These are phyloP conservation scores for Hydropsyche betteni DNA, from an alignment of 2,888 invertebrate species.

Conservation along the genomic window DNA sequence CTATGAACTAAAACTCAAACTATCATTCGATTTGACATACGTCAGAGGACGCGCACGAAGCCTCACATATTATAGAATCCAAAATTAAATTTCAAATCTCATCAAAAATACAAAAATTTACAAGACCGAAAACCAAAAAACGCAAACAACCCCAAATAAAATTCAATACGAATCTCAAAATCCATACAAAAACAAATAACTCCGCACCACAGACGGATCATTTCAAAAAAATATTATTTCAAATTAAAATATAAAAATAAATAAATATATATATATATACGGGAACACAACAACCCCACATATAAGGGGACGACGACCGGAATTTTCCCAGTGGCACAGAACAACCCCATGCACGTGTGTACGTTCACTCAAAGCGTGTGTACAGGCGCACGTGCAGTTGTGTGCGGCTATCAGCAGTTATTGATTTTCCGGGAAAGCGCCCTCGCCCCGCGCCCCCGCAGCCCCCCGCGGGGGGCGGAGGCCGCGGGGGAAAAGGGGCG, in stretches of 20 bases:
- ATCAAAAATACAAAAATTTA: no score
- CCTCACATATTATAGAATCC: no score
- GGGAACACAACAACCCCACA: background rate
- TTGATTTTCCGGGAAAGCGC: conserved; percentile 47
- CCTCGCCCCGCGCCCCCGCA: conserved; percentile 16
- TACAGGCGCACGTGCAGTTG: conserved; percentile 27
- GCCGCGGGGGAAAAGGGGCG: conserved; percentile 3
- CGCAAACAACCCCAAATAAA: no score
- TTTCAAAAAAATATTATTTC: no score
- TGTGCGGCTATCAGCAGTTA: conserved; percentile 49
- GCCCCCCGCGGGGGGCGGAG: conserved; percentile 30
- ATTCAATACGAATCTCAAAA: no score
- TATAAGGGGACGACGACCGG: background rate
- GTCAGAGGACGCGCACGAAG: no score
- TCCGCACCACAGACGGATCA: no score
- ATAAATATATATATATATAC: conserved; percentile 2
- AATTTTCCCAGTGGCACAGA: conserved; percentile 36
- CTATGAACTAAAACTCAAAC: no score
- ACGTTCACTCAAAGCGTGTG: background rate
- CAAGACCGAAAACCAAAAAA: no score
- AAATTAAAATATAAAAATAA: background rate
- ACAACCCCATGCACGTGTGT: background rate
- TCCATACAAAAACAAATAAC: no score
- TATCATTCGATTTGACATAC: no score
- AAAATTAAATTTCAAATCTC: no score